Evolutionary conservation across 2,797 vertebrate species (phyloP).

Genomic region (Cyclura pinguis): DNA sequence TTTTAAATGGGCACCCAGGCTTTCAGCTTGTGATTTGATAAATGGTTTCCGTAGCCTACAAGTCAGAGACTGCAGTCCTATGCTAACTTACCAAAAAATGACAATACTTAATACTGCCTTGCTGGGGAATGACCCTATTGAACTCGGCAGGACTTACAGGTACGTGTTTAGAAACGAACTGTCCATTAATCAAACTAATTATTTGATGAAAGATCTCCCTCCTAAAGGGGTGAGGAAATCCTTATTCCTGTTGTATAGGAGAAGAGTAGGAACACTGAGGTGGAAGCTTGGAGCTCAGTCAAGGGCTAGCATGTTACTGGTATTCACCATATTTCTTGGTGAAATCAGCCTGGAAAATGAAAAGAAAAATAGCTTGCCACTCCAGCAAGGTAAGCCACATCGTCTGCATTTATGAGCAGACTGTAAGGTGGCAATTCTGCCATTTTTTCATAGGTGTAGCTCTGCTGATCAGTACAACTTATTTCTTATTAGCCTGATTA

Average conservation of each 20-base stretch:
- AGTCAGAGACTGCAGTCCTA: not conserved
- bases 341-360: not conserved
- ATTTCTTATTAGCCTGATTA: not conserved
- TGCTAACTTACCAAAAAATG: not conserved
- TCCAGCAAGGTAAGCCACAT: not conserved
- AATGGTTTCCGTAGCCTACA: not conserved
- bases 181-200: not conserved
- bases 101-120: not conserved
- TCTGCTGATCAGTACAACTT: not conserved
- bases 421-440: not conserved
- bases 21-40: not conserved
- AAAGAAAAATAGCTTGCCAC: not conserved
- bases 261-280: not conserved
- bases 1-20: not conserved
- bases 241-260: not conserved
- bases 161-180: not conserved
- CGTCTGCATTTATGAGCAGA: not conserved
- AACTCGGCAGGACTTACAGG: not conserved
- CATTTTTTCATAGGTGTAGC: not conserved
- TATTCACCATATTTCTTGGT: not conserved
- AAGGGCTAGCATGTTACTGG: not conserved
- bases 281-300: not conserved
- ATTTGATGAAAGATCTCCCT: not conserved
- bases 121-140: not conserved
- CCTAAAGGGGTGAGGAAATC: not conserved